These are phyloP conservation scores for Cephalotes varians DNA, from an alignment of 2,888 invertebrate genomes.

Conservation along the genomic window DNA sequence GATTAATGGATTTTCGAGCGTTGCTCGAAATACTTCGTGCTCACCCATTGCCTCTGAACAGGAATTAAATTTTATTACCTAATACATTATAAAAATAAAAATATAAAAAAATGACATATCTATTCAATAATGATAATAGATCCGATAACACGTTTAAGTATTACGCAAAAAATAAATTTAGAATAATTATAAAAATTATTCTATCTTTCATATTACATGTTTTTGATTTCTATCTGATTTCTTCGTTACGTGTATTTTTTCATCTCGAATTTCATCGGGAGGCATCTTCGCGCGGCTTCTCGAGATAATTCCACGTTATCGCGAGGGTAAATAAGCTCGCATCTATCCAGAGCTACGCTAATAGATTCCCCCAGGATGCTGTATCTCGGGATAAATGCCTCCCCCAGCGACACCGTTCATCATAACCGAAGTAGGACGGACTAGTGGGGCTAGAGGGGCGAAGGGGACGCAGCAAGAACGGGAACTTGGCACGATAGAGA, in stretches of 20 bases:
- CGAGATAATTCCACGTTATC: constrained; percentile 75
- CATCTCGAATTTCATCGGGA: constrained; percentile 10
- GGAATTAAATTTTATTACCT: constrained; percentile 20
- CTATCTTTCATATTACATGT: not conserved
- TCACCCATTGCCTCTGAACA: not conserved
- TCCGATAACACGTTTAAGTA: not conserved
- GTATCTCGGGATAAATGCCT: constrained; percentile 82
- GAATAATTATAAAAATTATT: not conserved
- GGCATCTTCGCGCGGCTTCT: not conserved
- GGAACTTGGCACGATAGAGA: constrained; percentile 68
- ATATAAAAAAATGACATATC: not conserved
- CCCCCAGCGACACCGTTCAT: constrained; percentile 82
- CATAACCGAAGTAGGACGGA: constrained; percentile 73
- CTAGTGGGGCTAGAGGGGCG: not conserved
- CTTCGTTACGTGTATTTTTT: constrained; percentile 32
- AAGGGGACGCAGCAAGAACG: constrained; percentile 32
- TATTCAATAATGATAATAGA: not conserved
- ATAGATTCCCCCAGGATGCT: constrained; percentile 78
- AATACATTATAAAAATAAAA: not conserved
- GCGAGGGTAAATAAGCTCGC: constrained; percentile 79
- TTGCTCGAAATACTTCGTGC: not conserved
- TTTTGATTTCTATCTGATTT: not conserved
- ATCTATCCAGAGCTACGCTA: constrained; percentile 73
- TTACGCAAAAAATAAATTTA: not conserved
- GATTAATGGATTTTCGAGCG: not conserved